Evolutionary conservation across 1,140 invertebrate species (phyloP), one percentile per base, ranked within the genome.

Genomic region (Pseudachorutes palmiensis): DNA sequence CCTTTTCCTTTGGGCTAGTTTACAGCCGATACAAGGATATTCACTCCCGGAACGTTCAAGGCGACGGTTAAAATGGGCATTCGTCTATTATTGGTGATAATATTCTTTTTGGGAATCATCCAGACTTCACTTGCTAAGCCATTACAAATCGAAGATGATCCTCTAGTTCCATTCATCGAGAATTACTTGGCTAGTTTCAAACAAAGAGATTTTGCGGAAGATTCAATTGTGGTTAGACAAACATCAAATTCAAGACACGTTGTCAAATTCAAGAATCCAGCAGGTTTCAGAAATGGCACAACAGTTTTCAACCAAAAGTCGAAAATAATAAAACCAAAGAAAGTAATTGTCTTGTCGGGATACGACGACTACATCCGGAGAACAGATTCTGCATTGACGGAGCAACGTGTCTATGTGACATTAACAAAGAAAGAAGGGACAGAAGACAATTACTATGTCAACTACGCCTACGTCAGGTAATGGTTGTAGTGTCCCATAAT

Each of bases 391-490:
- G 24, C 14, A 5, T 5, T 14, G 5, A 55, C 51, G 9, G 51
- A 55, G 24, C 51, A 55, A 26, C 14, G 51, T 5, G 24, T 26
- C 14, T 55, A 12, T 24, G 51, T 55, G 14, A 26, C 24, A 5
- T 24, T 55, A 26, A 55, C 14, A 3, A 55, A 55, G 51, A 55
- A 55, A 26, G 5, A 5, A 5, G 51, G 24, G 14, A n/a, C 51
- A 5, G 24, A 55, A 26, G 51, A 55, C 24, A 14, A 55, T 14
- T 55, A 55, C 24, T 55, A 55, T 55, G 51, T 55, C 3, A 55
- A 26, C 51, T 55, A 55, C 51, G 51, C 24, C 5, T 55, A 55
- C 51, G 51, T 55, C 51, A 55, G 51, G 51, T 55, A 55, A n/a
- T 5, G n/a, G n/a, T n/a, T n/a, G n/a, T n/a, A n/a, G n/a, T n/a